These are phyloP conservation scores for Heliconius congener DNA, from an alignment of 1,140 invertebrate genomes.

Conservation along the genomic window DNA sequence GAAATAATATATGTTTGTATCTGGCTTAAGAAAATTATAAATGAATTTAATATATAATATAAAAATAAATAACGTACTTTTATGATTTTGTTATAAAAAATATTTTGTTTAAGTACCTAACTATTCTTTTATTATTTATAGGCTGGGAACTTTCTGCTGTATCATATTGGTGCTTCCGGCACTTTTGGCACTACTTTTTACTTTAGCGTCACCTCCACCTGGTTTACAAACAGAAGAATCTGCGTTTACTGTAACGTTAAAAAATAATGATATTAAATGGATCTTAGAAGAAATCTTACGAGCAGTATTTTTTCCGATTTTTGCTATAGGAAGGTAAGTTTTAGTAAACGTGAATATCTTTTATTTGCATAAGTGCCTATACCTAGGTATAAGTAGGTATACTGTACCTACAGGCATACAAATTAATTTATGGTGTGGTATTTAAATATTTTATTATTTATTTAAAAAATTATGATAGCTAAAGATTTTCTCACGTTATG, in stretches of 20 bases:
- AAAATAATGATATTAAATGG: constrained; percentile 78
- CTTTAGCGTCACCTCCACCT: constrained; percentile 82
- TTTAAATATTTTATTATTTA: not conserved
- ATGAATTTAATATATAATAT: too few relatives aligned
- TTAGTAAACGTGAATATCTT: not conserved
- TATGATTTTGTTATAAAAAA: too few relatives aligned
- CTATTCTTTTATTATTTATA: constrained; percentile 34
- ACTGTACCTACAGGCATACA: not conserved
- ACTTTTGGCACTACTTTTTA: constrained; percentile 80
- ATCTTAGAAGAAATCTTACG: constrained; percentile 81
- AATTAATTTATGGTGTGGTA: not conserved
- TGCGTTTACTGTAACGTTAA: constrained; percentile 48
- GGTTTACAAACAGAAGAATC: constrained; percentile 65
- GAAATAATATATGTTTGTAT: too few relatives aligned
- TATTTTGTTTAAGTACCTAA: too few relatives aligned
- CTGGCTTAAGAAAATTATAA: too few relatives aligned
- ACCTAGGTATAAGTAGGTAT: too few relatives aligned
- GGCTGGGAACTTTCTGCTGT: constrained; percentile 79
- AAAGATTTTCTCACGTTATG: not conserved
- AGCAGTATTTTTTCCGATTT: constrained; percentile 84
- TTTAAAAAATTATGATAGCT: not conserved
- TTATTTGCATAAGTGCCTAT: too few relatives aligned
- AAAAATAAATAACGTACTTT: too few relatives aligned
- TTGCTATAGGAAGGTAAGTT: constrained; percentile 85
- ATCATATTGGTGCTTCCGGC: constrained; percentile 81